These are phyloP conservation scores for Chrysotoxum bicinctum DNA, from an alignment of 2,888 invertebrate species.

Conservation along the genomic window DNA sequence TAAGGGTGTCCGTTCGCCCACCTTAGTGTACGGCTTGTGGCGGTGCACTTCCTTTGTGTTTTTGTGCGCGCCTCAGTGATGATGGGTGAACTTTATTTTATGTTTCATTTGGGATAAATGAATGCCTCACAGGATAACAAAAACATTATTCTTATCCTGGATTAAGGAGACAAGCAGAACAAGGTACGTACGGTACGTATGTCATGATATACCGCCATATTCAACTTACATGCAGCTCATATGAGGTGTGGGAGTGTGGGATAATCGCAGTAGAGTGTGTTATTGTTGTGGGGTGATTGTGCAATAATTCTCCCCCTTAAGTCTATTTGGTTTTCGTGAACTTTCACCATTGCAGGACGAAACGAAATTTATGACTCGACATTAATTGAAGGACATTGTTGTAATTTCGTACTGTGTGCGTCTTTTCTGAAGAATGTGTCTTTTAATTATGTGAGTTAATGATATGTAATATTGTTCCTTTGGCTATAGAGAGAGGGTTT, in stretches of 20 bases:
- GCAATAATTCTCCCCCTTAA: conserved; percentile 47
- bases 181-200: conserved; percentile 19
- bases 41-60: conserved; percentile 17
- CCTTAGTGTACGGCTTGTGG: conserved; percentile 25
- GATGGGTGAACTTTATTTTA: conserved; percentile 66
- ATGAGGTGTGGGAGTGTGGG: background rate
- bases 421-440: conserved; percentile 43
- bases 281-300: conserved; percentile 53
- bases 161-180: conserved; percentile 68
- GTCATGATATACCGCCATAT: conserved; percentile 10
- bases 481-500: background rate
- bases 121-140: conserved; percentile 69
- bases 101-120: conserved; percentile 65
- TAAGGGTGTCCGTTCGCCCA: conserved; percentile 11
- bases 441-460: conserved; percentile 70
- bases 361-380: conserved; percentile 79
- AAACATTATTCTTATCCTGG: conserved; percentile 72
- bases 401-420: conserved; percentile 49
- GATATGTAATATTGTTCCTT: conserved; percentile 57
- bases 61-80: conserved; percentile 45
- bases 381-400: conserved; percentile 75
- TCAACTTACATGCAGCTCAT: conserved; percentile 24
- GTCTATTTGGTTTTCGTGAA: background rate
- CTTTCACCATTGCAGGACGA: conserved; percentile 47
- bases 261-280: background rate